These are phyloP conservation scores for Cariama cristata DNA, from an alignment of 2,113 vertebrate species.

Conservation along the genomic window DNA sequence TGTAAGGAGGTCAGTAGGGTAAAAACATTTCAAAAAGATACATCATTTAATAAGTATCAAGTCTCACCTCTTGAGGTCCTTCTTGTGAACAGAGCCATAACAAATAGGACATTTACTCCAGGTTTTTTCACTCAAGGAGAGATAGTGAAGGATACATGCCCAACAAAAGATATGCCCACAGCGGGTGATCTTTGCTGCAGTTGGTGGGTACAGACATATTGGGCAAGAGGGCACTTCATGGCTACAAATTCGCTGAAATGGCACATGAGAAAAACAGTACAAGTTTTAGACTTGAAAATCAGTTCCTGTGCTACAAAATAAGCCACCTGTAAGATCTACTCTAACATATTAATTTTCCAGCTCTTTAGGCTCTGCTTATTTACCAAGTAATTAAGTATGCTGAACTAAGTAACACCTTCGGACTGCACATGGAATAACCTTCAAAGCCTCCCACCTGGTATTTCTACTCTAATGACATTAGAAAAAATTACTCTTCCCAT, in stretches of 20 bases:
- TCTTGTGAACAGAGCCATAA: slow-evolving; percentile 90
- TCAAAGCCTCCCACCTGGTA: background rate
- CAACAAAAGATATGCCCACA: slow-evolving; percentile 99
- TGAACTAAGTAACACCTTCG: background rate
- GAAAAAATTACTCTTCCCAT: background rate
- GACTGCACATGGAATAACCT: background rate
- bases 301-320: background rate
- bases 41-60: background rate
- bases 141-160: slow-evolving; percentile 97
- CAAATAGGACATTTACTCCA: slow-evolving; percentile 99
- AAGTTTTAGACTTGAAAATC: background rate
- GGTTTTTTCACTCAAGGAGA: slow-evolving; percentile 92
- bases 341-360: background rate
- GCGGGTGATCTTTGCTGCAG: slow-evolving; percentile 95
- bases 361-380: background rate
- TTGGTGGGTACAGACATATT: slow-evolving; percentile 95
- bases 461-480: background rate
- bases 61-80: slow-evolving; percentile 93
- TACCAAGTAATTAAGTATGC: background rate
- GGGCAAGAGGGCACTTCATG: slow-evolving; percentile 98
- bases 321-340: background rate
- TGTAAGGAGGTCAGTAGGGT: background rate
- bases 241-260: slow-evolving; percentile 91
- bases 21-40: background rate
- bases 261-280: background rate